Conservation (phyloP, 2,888 invertebrate species). For the Epicampocera succincta region DNA sequence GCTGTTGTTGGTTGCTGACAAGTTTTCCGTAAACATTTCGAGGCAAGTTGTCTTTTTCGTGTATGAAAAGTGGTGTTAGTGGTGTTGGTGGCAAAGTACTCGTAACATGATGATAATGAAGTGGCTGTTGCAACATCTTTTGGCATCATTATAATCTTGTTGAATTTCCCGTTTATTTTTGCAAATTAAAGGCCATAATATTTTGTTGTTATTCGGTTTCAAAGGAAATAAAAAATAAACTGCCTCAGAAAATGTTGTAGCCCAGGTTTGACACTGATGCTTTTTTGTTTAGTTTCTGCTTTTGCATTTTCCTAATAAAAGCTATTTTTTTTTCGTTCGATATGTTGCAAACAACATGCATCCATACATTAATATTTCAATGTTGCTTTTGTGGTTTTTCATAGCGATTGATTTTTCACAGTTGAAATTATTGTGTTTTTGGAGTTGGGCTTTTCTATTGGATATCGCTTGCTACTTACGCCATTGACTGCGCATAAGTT, state of each 20-base stretch:
- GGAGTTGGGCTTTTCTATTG: constrained; percentile 1
- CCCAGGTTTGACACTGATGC: constrained; percentile 29
- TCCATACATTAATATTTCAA: constrained; percentile 2
- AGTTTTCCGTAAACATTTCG: constrained; percentile 46
- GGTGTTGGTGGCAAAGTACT: constrained; percentile 28
- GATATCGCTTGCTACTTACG: neutral
- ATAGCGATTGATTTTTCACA: constrained; percentile 13
- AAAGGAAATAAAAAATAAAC: neutral
- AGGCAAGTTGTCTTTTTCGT: constrained; percentile 17
- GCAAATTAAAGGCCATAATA: constrained; percentile 57
- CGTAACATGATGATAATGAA: constrained; percentile 28
- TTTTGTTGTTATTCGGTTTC: constrained; percentile 4
- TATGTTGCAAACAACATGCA: constrained; percentile 38
- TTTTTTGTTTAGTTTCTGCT: constrained; percentile 27
- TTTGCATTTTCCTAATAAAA: constrained; percentile 15
- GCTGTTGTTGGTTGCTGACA: constrained; percentile 11
- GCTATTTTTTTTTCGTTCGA: constrained; percentile 51
- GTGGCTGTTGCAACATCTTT: constrained; percentile 32
- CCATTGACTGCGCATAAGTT: neutral
- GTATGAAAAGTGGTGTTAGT: constrained; percentile 3
- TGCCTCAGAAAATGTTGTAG: constrained; percentile 22
- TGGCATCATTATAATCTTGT: constrained; percentile 55
- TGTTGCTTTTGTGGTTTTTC: constrained; percentile 2
- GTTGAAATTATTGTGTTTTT: constrained; percentile 11
- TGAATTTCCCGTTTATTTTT: constrained; percentile 65